phyloP scores from a whole-genome alignment of 2,113 vertebrate species.

The Camelus bactrianus region DNA sequence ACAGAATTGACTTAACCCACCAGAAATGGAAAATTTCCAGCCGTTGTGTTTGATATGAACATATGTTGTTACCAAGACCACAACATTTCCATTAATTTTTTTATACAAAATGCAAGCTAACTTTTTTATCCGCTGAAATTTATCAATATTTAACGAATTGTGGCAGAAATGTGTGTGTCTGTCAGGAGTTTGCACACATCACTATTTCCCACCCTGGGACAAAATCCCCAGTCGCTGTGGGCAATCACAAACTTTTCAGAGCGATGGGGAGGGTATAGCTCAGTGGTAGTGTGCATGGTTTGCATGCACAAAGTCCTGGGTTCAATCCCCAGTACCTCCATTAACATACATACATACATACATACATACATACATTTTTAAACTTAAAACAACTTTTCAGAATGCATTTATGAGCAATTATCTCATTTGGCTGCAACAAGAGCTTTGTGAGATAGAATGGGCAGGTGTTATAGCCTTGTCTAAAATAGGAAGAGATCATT shows the following conservation, averaged over 20 bases:
- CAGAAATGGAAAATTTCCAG: background rate
- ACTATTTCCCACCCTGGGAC: background rate
- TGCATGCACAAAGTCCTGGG: no score
- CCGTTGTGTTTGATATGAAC: background rate
- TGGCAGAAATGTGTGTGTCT: background rate
- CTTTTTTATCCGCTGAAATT: background rate
- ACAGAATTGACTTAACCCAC: background rate
- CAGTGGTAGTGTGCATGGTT: no score
- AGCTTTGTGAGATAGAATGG: background rate
- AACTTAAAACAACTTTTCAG: background rate
- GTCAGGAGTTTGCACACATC: background rate
- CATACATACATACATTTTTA: no score
- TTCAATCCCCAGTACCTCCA: no score
- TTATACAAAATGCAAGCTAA: slow-evolving; percentile 1
- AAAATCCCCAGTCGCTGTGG: background rate
- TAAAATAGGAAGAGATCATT: background rate
- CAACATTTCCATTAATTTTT: background rate
- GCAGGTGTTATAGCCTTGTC: background rate
- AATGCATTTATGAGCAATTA: background rate
- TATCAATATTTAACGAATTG: background rate
- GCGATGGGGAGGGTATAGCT: no score
- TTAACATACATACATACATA: no score
- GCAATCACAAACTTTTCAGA: background rate
- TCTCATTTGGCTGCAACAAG: background rate
- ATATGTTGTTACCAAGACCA: background rate